Conservation (phyloP, 2,797 vertebrate genomes). For the Benthosema pterotum region DNA sequence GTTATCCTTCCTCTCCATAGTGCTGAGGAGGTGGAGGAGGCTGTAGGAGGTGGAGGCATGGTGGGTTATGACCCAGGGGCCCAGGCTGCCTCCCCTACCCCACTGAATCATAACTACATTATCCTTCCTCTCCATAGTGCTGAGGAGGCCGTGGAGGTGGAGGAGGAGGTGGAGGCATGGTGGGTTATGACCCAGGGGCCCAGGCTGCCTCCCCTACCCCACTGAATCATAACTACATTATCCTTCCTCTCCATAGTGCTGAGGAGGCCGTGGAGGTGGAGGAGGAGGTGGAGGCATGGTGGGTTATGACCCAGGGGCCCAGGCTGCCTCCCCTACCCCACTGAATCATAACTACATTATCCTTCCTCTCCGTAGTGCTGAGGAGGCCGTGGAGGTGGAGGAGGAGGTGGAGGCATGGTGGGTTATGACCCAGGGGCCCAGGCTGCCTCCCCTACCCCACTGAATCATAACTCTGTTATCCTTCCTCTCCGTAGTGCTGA, state of each 20-base stretch:
- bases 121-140: conserved; percentile 8
- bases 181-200: conserved; percentile 88
- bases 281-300: too few species aligned
- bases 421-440: conserved; percentile 86
- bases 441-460: conserved; percentile 55
- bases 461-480: too few species aligned
- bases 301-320: conserved; percentile 86
- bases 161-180: too few species aligned
- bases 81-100: conserved; percentile 62
- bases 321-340: conserved; percentile 65
- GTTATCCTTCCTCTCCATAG: too few species aligned
- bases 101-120: too few species aligned
- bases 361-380: conserved; percentile 9
- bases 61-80: conserved; percentile 90
- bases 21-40: conserved; percentile 40
- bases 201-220: conserved; percentile 66
- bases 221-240: too few species aligned
- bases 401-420: too few species aligned
- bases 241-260: conserved; percentile 9
- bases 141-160: conserved; percentile 45
- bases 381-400: too few species aligned
- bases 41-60: too few species aligned
- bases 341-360: too few species aligned
- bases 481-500: conserved; percentile 17
- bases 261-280: too few species aligned